Evolutionary conservation across 2,113 vertebrate species (phyloP), one percentile per base, ranked within the genome.

Genomic region (Heptranchias perlo): DNA sequence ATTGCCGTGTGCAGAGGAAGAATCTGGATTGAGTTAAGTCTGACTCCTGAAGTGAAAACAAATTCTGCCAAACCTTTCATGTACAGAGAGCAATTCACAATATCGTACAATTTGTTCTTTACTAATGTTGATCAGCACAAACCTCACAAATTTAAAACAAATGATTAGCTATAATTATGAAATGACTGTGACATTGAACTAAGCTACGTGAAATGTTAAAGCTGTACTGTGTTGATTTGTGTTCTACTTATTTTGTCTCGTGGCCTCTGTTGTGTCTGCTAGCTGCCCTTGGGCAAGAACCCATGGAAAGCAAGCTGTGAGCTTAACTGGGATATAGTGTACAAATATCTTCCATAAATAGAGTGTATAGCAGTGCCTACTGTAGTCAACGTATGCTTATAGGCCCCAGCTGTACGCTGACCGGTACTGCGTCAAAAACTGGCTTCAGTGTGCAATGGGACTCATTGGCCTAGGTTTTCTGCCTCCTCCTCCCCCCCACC

Each of bases 11-110:
- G 58, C 16, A 62, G 18, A 25, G 58, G 58, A 62, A 44, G 89
- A 62, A 93, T 39, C 35, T 64, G 89, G 89, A 93, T 64, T 39
- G 89, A 93, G 89, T 93, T 93, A 93, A 93, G 13, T 16, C 35
- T n/a, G n/a, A 62, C 58, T 64, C 58, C 89, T 92, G 89, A 93
- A 93, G 89, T 18, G 21, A 93, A 93, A 93, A 39, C 58, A 23
- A 93, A 92, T n/a, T 92, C 89, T 25, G 35, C 58, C 54, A 92
- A 92, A 23, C 35, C 58, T 93, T 93, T 93, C 21, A 62, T 93
- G 54, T 39, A 21, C 7, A 10, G 35, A 21, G 89, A 93, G 89
- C 54, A 62, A 64, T 58, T 93, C 35, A 14, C 89, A 92, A 62
- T 62, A 62, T 39, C 89, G 21, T 62, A 62, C 35, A 23, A 39